Percentiles rank a stretch among this genome's conserved stretches.
phyloP scores from a whole-genome alignment of 2,888 invertebrate species.

The Melikaiella ostensackeni region DNA sequence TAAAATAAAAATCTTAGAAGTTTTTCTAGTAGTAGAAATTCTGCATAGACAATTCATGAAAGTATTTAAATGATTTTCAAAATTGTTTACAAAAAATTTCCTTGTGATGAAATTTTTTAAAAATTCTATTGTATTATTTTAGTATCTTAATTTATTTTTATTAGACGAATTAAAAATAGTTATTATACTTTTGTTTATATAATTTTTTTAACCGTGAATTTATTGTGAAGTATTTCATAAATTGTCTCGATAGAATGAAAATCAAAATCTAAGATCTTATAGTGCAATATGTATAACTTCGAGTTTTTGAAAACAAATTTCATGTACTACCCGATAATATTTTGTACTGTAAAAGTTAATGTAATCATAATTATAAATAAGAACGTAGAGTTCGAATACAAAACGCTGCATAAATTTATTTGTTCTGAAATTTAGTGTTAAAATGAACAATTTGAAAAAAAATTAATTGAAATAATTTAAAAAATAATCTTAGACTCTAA shows the following conservation, averaged over 20 bases:
- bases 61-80: neutral
- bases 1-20: constrained; percentile 42
- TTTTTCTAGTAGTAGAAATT: constrained; percentile 41
- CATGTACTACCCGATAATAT: constrained; percentile 12
- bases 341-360: constrained; percentile 46
- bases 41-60: constrained; percentile 35
- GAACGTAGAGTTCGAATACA: constrained; percentile 27
- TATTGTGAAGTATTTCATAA: constrained; percentile 42
- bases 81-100: neutral
- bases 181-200: too few species aligned
- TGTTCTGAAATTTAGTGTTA: constrained; percentile 36
- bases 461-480: too few species aligned
- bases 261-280: constrained; percentile 63
- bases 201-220: too few species aligned
- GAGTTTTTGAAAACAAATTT: constrained; percentile 23
- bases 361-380: constrained; percentile 34
- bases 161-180: neutral
- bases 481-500: too few species aligned
- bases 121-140: neutral
- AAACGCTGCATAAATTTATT: neutral
- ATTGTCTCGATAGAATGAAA: constrained; percentile 67
- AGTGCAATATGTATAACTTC: constrained; percentile 53
- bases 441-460: neutral
- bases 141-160: neutral
- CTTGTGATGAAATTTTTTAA: neutral